A percentile compares a stretch with the other conserved stretches of the same genome.
These are phyloP conservation scores for Hololepta plana DNA, from an alignment of 2,888 invertebrate species.

Conservation along the genomic window DNA sequence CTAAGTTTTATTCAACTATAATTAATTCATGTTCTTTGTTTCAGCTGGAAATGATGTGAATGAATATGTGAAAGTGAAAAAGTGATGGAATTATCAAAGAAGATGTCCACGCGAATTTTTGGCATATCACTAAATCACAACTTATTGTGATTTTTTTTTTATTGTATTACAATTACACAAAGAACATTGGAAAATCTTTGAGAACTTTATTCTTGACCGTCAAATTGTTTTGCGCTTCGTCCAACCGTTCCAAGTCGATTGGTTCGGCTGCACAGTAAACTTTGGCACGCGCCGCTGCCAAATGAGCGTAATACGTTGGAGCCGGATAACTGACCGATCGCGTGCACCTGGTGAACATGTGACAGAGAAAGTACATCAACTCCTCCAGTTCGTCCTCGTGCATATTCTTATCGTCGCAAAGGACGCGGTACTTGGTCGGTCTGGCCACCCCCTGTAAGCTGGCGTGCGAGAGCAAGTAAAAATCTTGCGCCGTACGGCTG, in stretches of 20 bases:
- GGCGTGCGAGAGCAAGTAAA: conserved; percentile 56
- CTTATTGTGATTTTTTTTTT: too few relatives aligned
- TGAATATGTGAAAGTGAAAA: too few relatives aligned
- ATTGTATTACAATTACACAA: too few relatives aligned
- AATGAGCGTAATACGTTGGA: conserved; percentile 75
- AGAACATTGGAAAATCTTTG: conserved; percentile 47
- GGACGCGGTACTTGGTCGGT: conserved; percentile 70
- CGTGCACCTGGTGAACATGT: conserved; percentile 69
- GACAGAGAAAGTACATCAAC: conserved; percentile 67
- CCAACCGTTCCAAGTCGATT: too few relatives aligned
- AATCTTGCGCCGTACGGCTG: conserved; percentile 74
- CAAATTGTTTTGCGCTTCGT: conserved; percentile 31
- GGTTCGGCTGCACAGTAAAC: conserved; percentile 14
- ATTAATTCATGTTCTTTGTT: too few relatives aligned
- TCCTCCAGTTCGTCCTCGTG: conserved; percentile 58
- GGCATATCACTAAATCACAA: too few relatives aligned
- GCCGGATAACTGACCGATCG: conserved; percentile 73
- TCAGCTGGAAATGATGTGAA: too few relatives aligned
- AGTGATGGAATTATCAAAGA: too few relatives aligned
- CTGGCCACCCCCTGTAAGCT: conserved; percentile 66
- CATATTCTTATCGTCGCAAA: conserved; percentile 62
- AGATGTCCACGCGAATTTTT: too few relatives aligned
- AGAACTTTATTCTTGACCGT: conserved; percentile 34
- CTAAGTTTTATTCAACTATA: too few relatives aligned
- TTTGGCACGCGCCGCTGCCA: conserved; percentile 58